A percentile compares a stretch with the other conserved stretches of the same genome.
These are phyloP conservation scores for Poeciliopsis infans DNA, from an alignment of 2,797 vertebrate genomes.

Conservation along the genomic window DNA sequence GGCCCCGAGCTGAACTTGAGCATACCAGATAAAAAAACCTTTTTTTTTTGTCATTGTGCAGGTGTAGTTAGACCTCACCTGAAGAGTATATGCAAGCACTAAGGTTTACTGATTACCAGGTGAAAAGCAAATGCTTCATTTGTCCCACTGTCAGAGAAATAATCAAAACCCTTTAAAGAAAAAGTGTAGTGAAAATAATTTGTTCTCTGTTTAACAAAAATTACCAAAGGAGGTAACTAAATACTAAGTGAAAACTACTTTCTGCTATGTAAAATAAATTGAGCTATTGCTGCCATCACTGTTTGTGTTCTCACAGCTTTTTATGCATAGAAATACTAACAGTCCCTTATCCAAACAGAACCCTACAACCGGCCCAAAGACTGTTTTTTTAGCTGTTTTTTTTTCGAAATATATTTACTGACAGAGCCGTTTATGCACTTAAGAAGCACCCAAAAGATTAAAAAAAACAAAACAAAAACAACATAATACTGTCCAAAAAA, in stretches of 20 bases:
- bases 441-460: not conserved
- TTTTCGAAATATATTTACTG: not conserved
- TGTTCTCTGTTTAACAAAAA: not conserved
- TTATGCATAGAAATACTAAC: not conserved
- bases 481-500: not conserved
- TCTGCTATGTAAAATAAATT: not conserved
- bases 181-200: not conserved
- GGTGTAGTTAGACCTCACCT: not conserved
- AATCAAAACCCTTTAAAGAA: not conserved
- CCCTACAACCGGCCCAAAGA: not conserved
- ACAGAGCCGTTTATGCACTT: not conserved
- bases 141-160: not conserved
- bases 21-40: not conserved
- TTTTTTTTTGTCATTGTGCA: not conserved
- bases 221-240: not conserved
- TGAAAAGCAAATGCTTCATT: not conserved
- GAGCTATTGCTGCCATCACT: not conserved
- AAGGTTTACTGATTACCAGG: not conserved
- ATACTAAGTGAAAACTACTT: not conserved
- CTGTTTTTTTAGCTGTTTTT: not conserved
- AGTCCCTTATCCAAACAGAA: not conserved
- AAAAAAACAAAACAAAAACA: not conserved
- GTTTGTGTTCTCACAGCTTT: not conserved
- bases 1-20: slow-evolving; percentile 22
- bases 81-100: not conserved